Evolutionary conservation across 2,113 vertebrate genomes (phyloP).

Genomic region (Oreochromis spilurus): DNA sequence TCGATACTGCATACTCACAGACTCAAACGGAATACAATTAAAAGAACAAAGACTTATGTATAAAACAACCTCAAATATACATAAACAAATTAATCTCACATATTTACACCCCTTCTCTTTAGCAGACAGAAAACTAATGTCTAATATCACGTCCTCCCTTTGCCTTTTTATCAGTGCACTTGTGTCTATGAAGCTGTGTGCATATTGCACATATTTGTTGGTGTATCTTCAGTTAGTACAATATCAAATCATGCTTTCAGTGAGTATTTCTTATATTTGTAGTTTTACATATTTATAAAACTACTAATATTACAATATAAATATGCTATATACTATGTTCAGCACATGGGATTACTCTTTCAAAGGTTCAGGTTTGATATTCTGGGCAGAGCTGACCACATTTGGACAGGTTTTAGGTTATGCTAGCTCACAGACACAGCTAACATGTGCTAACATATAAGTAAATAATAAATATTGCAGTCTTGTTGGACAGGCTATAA

Average conservation of each 20-base stretch:
- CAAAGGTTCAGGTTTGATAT: background rate
- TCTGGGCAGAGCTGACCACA: background rate
- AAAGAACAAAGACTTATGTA: background rate
- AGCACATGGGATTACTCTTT: background rate
- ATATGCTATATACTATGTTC: background rate
- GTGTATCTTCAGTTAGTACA: background rate
- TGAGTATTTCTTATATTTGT: background rate
- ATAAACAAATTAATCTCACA: background rate
- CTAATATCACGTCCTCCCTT: conserved; percentile 4
- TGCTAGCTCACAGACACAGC: background rate
- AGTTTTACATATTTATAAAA: background rate
- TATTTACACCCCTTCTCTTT: background rate
- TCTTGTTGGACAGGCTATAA: background rate
- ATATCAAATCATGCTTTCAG: background rate
- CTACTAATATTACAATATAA: background rate
- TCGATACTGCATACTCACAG: background rate
- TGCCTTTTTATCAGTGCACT: background rate
- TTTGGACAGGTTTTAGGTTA: background rate
- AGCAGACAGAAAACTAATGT: background rate
- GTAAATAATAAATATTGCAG: background rate
- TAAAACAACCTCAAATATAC: background rate
- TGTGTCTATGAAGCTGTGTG: background rate
- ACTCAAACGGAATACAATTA: conserved; percentile 4
- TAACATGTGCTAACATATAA: background rate
- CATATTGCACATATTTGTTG: background rate